phyloP scores from a whole-genome alignment of 2,797 vertebrate species.

The Coccyzus lansbergi region DNA sequence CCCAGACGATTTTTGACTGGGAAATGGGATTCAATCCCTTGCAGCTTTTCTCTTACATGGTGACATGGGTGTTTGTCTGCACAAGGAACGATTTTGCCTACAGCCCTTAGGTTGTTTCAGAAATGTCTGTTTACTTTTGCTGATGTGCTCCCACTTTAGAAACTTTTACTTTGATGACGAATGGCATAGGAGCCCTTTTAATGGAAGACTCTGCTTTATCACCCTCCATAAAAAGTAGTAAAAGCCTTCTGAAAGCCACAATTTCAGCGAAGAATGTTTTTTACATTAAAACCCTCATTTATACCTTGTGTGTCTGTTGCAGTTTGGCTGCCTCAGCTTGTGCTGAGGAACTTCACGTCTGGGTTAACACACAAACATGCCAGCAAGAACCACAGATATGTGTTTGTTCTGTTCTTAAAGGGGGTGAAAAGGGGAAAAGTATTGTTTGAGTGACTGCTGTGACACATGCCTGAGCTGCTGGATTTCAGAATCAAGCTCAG shows the following conservation, averaged over 20 bases:
- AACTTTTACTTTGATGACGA: not conserved
- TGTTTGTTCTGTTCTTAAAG: not conserved
- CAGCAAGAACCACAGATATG: not conserved
- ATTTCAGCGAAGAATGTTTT: not conserved
- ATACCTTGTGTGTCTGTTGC: not conserved
- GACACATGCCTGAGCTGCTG: not conserved
- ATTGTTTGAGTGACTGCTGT: not conserved
- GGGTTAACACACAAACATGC: not conserved
- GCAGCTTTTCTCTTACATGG: fast-evolving
- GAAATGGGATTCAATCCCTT: not conserved
- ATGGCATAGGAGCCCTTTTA: not conserved
- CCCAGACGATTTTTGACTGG: not conserved
- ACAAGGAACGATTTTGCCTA: not conserved
- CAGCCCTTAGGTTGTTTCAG: not conserved
- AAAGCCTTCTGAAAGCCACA: not conserved
- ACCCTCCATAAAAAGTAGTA: not conserved
- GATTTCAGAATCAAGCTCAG: not conserved
- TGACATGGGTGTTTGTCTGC: not conserved
- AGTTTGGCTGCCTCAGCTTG: not conserved
- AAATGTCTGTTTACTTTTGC: not conserved
- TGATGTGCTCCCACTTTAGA: not conserved
- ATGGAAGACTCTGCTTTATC: not conserved
- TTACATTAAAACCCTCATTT: not conserved
- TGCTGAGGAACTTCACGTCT: not conserved
- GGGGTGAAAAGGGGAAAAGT: not conserved